Conservation (phyloP, 2,797 vertebrate genomes). For the Tinamus major region DNA sequence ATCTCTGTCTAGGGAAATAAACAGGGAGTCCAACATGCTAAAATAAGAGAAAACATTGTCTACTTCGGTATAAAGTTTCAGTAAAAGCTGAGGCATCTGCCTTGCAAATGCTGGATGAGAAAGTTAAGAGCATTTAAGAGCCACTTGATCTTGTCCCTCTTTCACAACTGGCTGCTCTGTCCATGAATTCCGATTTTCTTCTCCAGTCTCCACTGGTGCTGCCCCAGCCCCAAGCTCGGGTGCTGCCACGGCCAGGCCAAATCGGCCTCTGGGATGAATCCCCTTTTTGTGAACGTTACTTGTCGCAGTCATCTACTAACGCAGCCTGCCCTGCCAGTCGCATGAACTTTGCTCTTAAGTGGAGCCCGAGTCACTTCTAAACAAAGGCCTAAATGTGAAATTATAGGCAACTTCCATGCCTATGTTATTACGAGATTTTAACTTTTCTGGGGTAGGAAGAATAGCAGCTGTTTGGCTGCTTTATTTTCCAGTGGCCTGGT, state of each 20-base stretch:
- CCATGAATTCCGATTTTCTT: slow-evolving; percentile 63
- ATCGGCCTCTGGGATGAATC: slow-evolving; percentile 76
- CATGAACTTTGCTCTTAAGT: slow-evolving; percentile 79
- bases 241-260: slow-evolving; percentile 62
- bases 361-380: slow-evolving; percentile 64
- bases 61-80: background rate
- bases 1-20: background rate
- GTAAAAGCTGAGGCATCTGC: background rate
- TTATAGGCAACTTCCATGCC: slow-evolving; percentile 76
- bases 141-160: background rate
- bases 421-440: slow-evolving; percentile 79
- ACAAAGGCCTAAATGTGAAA: slow-evolving; percentile 81
- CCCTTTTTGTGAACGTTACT: slow-evolving; percentile 75
- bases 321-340: slow-evolving; percentile 72
- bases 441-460: slow-evolving; percentile 72
- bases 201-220: slow-evolving; percentile 38
- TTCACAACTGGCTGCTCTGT: slow-evolving; percentile 68
- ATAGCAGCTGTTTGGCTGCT: slow-evolving; percentile 64
- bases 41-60: background rate
- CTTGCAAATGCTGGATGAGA: background rate
- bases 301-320: slow-evolving; percentile 68
- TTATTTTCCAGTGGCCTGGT: slow-evolving; percentile 50
- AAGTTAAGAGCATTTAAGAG: slow-evolving; percentile 54
- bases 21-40: background rate
- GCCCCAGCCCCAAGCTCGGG: background rate